phyloP scores from a whole-genome alignment of 2,888 invertebrate genomes.

The Drosophila colorata region DNA sequence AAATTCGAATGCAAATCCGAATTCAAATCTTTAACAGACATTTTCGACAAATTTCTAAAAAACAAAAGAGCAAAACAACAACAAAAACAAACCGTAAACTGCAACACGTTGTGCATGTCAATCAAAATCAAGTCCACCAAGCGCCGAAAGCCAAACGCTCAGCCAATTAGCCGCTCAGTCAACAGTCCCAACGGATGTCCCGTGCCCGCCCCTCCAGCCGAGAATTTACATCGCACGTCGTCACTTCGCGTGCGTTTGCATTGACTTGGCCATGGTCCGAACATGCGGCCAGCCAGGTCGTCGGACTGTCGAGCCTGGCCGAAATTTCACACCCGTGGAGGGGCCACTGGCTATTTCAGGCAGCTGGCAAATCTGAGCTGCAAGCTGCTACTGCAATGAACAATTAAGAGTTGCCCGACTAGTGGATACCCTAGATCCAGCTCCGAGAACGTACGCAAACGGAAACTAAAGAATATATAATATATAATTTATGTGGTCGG shows the following conservation, averaged over 20 bases:
- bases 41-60: constrained; percentile 38
- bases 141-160: constrained; percentile 27
- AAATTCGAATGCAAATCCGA: constrained; percentile 22
- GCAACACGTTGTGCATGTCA: constrained; percentile 56
- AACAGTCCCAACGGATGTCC: constrained; percentile 10
- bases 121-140: constrained; percentile 50
- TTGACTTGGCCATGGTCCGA: constrained; percentile 21
- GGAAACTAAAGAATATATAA: too few relatives aligned
- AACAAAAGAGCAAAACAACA: neutral
- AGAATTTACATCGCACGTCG: constrained; percentile 44
- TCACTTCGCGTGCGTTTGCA: constrained; percentile 20
- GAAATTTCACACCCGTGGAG: constrained; percentile 16
- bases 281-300: constrained; percentile 17
- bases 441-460: too few relatives aligned
- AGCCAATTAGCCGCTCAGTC: constrained; percentile 34
- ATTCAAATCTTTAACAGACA: constrained; percentile 25
- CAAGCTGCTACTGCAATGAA: neutral
- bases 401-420: too few relatives aligned
- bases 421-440: too few relatives aligned
- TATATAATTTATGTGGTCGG: too few relatives aligned
- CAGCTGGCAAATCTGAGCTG: neutral
- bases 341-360: constrained; percentile 4
- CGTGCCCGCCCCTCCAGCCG: constrained; percentile 6
- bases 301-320: neutral
- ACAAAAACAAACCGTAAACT: constrained; percentile 18